Conservation (phyloP, 2,888 invertebrate genomes). For the Torymus texanus region DNA sequence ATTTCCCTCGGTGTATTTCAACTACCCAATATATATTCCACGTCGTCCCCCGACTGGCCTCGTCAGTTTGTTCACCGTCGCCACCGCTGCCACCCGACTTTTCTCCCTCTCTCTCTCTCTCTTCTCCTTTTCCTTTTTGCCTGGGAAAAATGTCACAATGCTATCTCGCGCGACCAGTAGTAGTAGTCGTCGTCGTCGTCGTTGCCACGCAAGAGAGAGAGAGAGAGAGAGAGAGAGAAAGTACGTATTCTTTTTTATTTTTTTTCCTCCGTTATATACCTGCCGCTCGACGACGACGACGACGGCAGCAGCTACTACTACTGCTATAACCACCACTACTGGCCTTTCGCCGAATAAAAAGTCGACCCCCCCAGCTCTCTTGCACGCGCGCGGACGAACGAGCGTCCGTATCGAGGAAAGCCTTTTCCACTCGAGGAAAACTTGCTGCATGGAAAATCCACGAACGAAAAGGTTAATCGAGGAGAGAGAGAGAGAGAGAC, state of each 20-base stretch:
- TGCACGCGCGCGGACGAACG: too few species aligned
- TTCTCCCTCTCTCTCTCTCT: neutral
- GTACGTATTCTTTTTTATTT: neutral
- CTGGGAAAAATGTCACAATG: constrained; percentile 40
- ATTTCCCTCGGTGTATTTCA: constrained; percentile 38
- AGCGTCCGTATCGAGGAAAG: neutral
- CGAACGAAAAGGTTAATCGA: constrained; percentile 20
- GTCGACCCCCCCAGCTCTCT: neutral
- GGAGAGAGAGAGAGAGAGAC: neutral
- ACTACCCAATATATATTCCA: constrained; percentile 43
- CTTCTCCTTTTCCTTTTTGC: neutral
- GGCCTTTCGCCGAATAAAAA: constrained; percentile 24
- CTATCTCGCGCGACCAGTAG: constrained; percentile 18
- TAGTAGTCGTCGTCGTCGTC: neutral
- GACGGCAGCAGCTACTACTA: too few species aligned
- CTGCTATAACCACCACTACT: neutral
- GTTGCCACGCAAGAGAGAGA: too few species aligned
- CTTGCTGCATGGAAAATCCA: constrained; percentile 15
- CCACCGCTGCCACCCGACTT: neutral
- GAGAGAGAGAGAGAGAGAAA: too few species aligned
- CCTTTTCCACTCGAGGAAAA: constrained; percentile 11
- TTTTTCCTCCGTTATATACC: neutral
- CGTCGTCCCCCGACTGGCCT: constrained; percentile 14
- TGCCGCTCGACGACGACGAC: too few species aligned
- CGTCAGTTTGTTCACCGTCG: constrained; percentile 29